Evolutionary conservation across 2,888 invertebrate genomes (phyloP), one percentile per base, ranked within the genome.

Genomic region (Eristalis tenax): DNA sequence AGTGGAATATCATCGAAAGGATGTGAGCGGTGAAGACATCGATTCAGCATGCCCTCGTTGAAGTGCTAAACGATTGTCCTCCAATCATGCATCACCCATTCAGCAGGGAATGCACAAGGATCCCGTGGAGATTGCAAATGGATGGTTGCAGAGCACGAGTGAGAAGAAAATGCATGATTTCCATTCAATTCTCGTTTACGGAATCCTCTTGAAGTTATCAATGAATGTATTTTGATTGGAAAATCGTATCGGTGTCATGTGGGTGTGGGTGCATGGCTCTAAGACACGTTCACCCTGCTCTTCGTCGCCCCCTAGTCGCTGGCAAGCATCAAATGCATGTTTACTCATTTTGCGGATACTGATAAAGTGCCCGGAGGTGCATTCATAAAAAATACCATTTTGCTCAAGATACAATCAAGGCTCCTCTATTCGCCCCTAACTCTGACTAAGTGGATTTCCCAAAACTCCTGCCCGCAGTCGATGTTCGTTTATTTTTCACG

Each of bases 311-410:
- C 13, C 38, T 4, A 13, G 2, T 38, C 38, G 13, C 38, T 38
- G 38, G 38, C 50, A 10, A 32, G 10, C 57, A 69, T 61, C 59
- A 59, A 74, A 71, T 63, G 66, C 61, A 73, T 70, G 81, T 74
- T 77, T 81, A 81, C 76, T 63, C 76, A 77, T 81, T 69, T 78
- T 57, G 70, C 70, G 78, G 79, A 86, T 78, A 78, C 78, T 86
- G 85, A 86, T 86, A 82, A 82, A 86, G 74, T 78, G 75, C 80
- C 69, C 35, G 65, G 74, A 63, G 75, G 78, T 63, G 66, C 69
- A 63, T 79, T 68, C 69, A 81, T 77, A 81, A 85, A 81, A 57
- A 50, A 38, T 43, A 83, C 38, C 63, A 73, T 32, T 56, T 26
- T 73, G 56, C 56, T 43, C 18, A 26, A 26, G 59, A 50, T 22